A percentile compares a stretch with the other conserved stretches of the same genome.
These are phyloP conservation scores for Phataginus tricuspis DNA, from an alignment of 2,797 vertebrate species.

Conservation along the genomic window DNA sequence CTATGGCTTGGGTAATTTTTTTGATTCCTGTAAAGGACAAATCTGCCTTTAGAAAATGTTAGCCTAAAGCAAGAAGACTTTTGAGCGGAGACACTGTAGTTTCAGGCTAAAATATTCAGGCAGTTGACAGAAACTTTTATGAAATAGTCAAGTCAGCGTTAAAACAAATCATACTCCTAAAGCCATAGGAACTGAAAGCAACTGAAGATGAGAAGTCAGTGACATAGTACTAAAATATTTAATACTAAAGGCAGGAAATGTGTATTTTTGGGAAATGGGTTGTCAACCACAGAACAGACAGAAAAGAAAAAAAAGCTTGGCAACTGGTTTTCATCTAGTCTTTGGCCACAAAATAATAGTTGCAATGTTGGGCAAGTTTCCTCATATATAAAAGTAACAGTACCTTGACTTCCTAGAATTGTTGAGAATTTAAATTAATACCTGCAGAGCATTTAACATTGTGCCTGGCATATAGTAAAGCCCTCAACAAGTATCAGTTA, in stretches of 20 bases:
- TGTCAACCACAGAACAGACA: background rate
- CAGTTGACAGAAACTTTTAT: background rate
- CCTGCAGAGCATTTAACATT: background rate
- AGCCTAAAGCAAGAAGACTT: conserved; percentile 13
- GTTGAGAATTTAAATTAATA: conserved; percentile 7
- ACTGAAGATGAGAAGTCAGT: background rate
- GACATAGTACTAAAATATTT: background rate
- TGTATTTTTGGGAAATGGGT: background rate
- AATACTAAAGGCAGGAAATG: background rate
- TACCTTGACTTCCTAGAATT: background rate
- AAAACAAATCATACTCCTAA: background rate
- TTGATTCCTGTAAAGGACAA: background rate
- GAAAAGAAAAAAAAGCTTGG: background rate
- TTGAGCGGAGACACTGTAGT: background rate
- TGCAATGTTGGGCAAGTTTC: background rate
- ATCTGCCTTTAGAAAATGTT: background rate
- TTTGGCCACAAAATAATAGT: conserved; percentile 3
- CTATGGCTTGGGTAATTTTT: background rate
- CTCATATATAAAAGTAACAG: background rate
- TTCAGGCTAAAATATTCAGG: conserved; percentile 8
- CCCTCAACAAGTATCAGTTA: conserved; percentile 6
- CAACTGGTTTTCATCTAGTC: background rate
- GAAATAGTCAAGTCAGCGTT: background rate
- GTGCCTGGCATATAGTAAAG: background rate
- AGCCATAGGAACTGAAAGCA: background rate